Percentiles rank a stretch among this genome's conserved stretches.
Evolutionary conservation across 2,888 invertebrate genomes (phyloP).

Genomic region (Apeira syringaria): DNA sequence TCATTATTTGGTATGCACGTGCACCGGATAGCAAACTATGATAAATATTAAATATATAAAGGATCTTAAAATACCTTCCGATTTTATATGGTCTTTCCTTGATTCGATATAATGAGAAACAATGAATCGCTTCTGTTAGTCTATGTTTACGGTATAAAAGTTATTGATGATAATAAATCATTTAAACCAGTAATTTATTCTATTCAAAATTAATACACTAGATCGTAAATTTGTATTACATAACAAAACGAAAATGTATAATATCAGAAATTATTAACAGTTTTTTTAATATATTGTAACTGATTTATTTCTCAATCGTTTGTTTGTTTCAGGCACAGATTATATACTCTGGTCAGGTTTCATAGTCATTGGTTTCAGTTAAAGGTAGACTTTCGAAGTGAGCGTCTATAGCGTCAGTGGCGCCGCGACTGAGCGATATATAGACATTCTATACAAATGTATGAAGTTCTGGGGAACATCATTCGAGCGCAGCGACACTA

Average conservation of each 20-base stretch:
- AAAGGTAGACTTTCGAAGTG: too few relatives aligned
- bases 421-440: too few relatives aligned
- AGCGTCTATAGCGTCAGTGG: too few relatives aligned
- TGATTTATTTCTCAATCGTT: constrained; percentile 19
- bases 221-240: constrained; percentile 14
- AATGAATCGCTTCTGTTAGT: constrained; percentile 43
- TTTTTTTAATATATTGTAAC: neutral
- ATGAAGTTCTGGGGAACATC: too few relatives aligned
- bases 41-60: too few relatives aligned
- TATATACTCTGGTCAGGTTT: too few relatives aligned
- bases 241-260: constrained; percentile 1
- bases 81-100: constrained; percentile 63
- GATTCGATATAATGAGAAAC: constrained; percentile 47
- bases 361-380: too few relatives aligned
- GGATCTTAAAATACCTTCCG: too few relatives aligned
- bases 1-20: too few relatives aligned
- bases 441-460: too few relatives aligned
- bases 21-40: too few relatives aligned
- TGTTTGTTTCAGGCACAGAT: constrained; percentile 78
- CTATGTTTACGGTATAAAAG: constrained; percentile 24
- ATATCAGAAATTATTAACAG: neutral
- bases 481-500: too few relatives aligned
- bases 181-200: constrained; percentile 17
- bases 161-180: constrained; percentile 16
- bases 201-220: constrained; percentile 10